These are phyloP conservation scores for Araneus ventricosus DNA, from an alignment of 1,140 invertebrate genomes.

Conservation along the genomic window DNA sequence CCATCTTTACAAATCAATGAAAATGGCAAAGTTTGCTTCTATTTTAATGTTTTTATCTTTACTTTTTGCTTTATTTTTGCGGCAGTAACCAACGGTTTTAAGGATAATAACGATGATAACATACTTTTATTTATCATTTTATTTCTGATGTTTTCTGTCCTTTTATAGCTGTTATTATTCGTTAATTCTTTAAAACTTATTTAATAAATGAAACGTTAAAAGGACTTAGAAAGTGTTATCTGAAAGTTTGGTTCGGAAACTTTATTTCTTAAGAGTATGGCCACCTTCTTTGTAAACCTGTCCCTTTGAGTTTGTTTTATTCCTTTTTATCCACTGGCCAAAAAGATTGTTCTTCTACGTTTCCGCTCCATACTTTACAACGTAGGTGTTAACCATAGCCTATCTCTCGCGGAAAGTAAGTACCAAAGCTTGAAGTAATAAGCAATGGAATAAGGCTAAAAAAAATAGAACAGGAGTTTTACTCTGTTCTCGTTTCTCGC, in stretches of 20 bases:
- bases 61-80: too few species aligned
- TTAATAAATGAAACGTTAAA: background rate
- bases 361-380: background rate
- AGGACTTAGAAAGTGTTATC: background rate
- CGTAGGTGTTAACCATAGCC: background rate
- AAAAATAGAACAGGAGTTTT: too few species aligned
- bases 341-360: background rate
- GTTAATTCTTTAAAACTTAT: background rate
- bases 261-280: background rate
- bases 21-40: too few species aligned
- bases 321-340: background rate
- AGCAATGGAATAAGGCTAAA: background rate
- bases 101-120: background rate
- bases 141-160: background rate
- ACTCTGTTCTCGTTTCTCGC: background rate
- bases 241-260: background rate
- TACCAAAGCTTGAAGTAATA: background rate
- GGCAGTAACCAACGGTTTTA: background rate
- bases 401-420: background rate
- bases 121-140: background rate
- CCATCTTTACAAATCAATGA: too few species aligned
- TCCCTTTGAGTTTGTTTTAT: background rate
- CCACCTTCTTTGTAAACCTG: background rate
- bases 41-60: too few species aligned
- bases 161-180: background rate